Conservation (phyloP, 2,888 invertebrate genomes). For the Mechanitis messenoides region DNA sequence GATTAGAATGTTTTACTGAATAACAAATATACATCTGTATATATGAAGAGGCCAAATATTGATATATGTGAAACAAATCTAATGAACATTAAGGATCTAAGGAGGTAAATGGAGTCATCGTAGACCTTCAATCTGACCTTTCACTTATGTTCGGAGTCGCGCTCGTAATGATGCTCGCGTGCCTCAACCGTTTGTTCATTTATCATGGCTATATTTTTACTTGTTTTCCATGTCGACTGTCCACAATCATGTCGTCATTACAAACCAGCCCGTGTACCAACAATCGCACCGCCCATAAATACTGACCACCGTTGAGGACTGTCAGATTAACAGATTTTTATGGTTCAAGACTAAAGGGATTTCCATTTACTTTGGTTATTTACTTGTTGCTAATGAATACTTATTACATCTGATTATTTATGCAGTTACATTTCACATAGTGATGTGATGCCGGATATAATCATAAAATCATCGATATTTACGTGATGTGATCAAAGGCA, state of each 20-base stretch:
- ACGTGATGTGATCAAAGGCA: conserved; percentile 33
- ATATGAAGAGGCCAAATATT: background rate
- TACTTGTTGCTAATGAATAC: conserved; percentile 33
- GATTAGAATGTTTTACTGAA: conserved; percentile 21
- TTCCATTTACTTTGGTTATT: conserved; percentile 32
- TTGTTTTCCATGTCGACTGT: conserved; percentile 68
- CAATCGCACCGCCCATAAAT: conserved; percentile 67
- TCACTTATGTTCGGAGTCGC: conserved; percentile 30
- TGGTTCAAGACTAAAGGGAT: conserved; percentile 46
- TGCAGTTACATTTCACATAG: conserved; percentile 26
- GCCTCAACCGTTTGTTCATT: conserved; percentile 53
- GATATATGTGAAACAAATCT: background rate
- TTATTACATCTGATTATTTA: conserved; percentile 35
- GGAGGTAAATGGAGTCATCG: conserved; percentile 13
- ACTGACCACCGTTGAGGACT: conserved; percentile 67
- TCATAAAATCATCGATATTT: conserved; percentile 34
- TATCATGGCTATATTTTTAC: conserved; percentile 69
- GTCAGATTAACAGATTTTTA: conserved; percentile 65
- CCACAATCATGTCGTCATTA: conserved; percentile 74
- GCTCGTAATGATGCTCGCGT: conserved; percentile 61
- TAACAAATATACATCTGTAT: background rate
- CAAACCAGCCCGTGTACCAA: conserved; percentile 56
- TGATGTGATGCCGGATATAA: conserved; percentile 28
- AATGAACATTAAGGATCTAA: conserved; percentile 12
- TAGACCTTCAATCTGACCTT: conserved; percentile 33